Evolutionary conservation across 2,888 invertebrate genomes (phyloP), one percentile per base, ranked within the genome.

Genomic region (Operophtera brumata): DNA sequence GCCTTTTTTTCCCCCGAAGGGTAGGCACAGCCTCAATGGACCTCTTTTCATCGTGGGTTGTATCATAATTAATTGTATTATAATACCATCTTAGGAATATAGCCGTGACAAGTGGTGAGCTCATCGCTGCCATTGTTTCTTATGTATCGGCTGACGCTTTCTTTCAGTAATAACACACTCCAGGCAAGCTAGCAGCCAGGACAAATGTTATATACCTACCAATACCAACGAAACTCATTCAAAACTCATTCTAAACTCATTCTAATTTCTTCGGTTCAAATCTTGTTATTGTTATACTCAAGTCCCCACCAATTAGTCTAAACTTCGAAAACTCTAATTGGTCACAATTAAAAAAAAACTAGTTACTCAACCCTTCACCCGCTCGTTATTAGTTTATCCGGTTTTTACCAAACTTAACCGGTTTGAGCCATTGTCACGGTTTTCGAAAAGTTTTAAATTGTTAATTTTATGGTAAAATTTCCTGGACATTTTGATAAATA

Each of bases 371-470:
- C 48, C 53, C 54, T 57, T 54, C 26, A 28, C 50, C 11, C 9
- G 54, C 47, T 61, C 57, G 61, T 64, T 64, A 59, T 47, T 56
- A 64, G 54, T 59, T 64, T 61, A 64, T 64, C 62, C 61, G 66
- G 67, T 63, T 62, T 50, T 52, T 64, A 63, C 59, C 61, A 54
- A 70, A 64, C 59, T 47, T 11, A 54, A 58, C 64, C 62, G 57
- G 67, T 53, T 65, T 50, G 6, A 26, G 7, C 43, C 45, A 58
- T 61, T 64, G 61, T 64, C 50, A 37, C 51, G 12, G 41, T 10
- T 42, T 35, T 39, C 8, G 3, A 43, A 47, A 49, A 56, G 41
- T 48, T 52, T 49, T 32, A 9, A 3, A 41, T 52, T 48, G 48
- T 46, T 42, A 41, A 48, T 47, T 56, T 35, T 26, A 13, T 37